Evolutionary conservation across 2,888 invertebrate species (phyloP).

Genomic region (Cephus spinipes): DNA sequence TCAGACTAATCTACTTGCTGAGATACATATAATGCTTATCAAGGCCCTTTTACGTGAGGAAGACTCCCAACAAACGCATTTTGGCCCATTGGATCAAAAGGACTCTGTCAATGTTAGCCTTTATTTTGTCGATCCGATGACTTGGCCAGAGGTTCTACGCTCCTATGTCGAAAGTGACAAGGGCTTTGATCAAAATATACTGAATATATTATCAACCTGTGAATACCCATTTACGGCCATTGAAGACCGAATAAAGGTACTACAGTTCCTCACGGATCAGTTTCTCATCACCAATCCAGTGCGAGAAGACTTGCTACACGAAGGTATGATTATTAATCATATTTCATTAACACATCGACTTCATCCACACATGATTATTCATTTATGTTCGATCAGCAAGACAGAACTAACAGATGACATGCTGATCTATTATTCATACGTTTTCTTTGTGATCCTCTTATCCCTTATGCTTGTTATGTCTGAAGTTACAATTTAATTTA

Average conservation of each 20-base stretch:
- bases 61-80: slow-evolving; percentile 94
- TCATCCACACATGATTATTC: not conserved
- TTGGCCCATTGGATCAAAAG: slow-evolving; percentile 96
- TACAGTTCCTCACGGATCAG: slow-evolving; percentile 94
- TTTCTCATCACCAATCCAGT: slow-evolving; percentile 94
- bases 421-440: slow-evolving; percentile 22
- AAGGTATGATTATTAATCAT: slow-evolving; percentile 73
- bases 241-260: slow-evolving; percentile 82
- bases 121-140: slow-evolving; percentile 93
- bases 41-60: slow-evolving; percentile 93
- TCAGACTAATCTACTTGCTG: slow-evolving; percentile 90
- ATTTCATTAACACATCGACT: not conserved
- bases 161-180: slow-evolving; percentile 93
- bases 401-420: slow-evolving; percentile 27
- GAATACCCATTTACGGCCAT: slow-evolving; percentile 91
- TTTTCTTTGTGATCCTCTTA: slow-evolving; percentile 6
- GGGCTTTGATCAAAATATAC: slow-evolving; percentile 79
- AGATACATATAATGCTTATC: slow-evolving; percentile 93
- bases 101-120: slow-evolving; percentile 95
- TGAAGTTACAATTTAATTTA: not conserved
- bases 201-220: slow-evolving; percentile 76
- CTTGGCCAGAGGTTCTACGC: slow-evolving; percentile 94
- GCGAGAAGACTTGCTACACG: slow-evolving; percentile 92
- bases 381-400: slow-evolving; percentile 25
- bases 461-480: not conserved